Conservation (phyloP, 2,797 vertebrate species). For the Crax fasciolata region DNA sequence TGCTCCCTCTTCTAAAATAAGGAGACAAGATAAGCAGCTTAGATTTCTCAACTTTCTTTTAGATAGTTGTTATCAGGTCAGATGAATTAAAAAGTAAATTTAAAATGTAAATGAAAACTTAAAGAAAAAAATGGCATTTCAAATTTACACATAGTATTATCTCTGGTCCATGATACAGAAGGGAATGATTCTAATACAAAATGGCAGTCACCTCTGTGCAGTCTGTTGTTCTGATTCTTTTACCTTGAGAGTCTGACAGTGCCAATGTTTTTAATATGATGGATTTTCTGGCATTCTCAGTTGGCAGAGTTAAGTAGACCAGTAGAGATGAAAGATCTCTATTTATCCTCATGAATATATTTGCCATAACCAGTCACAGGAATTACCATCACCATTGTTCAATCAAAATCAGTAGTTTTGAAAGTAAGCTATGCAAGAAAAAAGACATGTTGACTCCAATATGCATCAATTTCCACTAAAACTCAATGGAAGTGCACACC, state of each 20-base stretch:
- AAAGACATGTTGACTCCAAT: neutral
- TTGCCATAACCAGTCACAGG: neutral
- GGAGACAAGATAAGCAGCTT: neutral
- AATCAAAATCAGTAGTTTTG: neutral
- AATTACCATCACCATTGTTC: neutral
- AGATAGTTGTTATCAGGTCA: neutral
- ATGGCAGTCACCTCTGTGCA: neutral
- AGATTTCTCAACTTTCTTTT: neutral
- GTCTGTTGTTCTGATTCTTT: neutral
- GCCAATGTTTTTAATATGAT: neutral
- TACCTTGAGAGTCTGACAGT: neutral
- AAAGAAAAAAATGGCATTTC: neutral
- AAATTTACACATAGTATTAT: neutral
- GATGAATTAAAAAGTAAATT: neutral
- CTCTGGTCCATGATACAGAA: neutral
- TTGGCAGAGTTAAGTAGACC: neutral
- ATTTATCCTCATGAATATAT: neutral
- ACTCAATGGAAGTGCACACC: neutral
- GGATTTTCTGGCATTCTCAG: conserved; percentile 8
- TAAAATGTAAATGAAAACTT: neutral
- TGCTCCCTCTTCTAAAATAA: neutral
- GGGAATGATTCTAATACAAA: neutral
- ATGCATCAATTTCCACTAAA: neutral
- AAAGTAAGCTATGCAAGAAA: neutral
- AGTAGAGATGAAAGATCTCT: neutral